Conservation (phyloP, 2,797 vertebrate species). For the Anisognathus igniventris region DNA sequence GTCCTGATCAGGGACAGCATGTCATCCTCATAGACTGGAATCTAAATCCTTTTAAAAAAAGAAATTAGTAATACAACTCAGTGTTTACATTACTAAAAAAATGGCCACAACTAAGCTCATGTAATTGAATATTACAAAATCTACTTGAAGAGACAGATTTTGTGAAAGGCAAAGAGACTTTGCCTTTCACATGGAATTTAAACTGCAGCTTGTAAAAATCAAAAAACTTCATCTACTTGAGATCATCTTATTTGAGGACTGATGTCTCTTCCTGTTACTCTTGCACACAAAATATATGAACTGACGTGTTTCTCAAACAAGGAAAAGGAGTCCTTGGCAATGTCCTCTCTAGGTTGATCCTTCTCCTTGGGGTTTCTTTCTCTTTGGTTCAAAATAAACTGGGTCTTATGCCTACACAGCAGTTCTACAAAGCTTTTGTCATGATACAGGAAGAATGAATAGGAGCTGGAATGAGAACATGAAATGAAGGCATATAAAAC, state of each 20-base stretch:
- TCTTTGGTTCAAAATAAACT: not conserved
- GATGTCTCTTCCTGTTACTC: not conserved
- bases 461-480: not conserved
- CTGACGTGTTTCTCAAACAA: not conserved
- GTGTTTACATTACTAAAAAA: not conserved
- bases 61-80: not conserved
- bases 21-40: not conserved
- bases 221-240: not conserved
- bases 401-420: not conserved
- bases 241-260: not conserved
- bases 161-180: no score
- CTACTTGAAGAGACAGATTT: not conserved
- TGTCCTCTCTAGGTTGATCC: not conserved
- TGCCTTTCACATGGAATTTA: not conserved
- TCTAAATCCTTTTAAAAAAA: not conserved
- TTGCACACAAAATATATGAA: not conserved
- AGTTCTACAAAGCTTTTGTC: not conserved
- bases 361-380: not conserved
- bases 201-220: not conserved
- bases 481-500: not conserved
- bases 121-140: not conserved
- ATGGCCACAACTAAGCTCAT: not conserved
- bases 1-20: not conserved
- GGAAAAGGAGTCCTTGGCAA: not conserved
- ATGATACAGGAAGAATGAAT: not conserved